Evolutionary conservation across 2,888 invertebrate genomes (phyloP).

Genomic region (Apomyelois bistriatella): DNA sequence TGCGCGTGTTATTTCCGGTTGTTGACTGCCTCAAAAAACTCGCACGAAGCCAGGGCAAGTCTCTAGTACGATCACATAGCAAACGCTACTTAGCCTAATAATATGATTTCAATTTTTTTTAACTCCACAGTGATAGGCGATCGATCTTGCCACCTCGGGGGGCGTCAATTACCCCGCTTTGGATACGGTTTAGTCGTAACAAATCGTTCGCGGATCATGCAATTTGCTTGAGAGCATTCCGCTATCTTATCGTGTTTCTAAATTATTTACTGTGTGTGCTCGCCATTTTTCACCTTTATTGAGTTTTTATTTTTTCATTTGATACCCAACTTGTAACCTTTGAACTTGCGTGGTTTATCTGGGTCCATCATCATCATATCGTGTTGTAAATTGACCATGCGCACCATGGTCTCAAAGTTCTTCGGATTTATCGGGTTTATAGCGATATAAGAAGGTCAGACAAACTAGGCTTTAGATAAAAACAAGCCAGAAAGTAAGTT

Average conservation of each 20-base stretch:
- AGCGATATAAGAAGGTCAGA: too few relatives aligned
- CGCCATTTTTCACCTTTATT: not conserved
- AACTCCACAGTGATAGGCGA: slow-evolving; percentile 49
- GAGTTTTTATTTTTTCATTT: not conserved
- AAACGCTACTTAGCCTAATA: not conserved
- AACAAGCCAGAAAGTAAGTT: too few relatives aligned
- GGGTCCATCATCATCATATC: too few relatives aligned
- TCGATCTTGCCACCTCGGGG: slow-evolving; percentile 44
- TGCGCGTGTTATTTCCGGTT: too few relatives aligned
- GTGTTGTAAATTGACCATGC: too few relatives aligned
- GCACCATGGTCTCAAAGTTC: too few relatives aligned
- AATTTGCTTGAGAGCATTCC: slow-evolving; percentile 56
- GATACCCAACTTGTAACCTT: not conserved
- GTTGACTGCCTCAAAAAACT: too few relatives aligned
- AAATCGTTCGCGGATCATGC: slow-evolving; percentile 56
- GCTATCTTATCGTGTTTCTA: slow-evolving; percentile 2
- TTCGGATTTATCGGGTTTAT: too few relatives aligned
- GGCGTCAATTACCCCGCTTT: slow-evolving; percentile 31
- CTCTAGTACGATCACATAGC: not conserved
- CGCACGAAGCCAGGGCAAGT: too few relatives aligned
- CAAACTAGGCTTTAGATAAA: too few relatives aligned
- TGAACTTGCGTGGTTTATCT: not conserved
- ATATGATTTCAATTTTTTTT: slow-evolving; percentile 18
- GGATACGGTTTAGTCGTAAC: slow-evolving; percentile 46
- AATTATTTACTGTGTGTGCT: not conserved